These are phyloP conservation scores for Caradrina kadenii DNA, from an alignment of 2,888 invertebrate species.

Conservation along the genomic window DNA sequence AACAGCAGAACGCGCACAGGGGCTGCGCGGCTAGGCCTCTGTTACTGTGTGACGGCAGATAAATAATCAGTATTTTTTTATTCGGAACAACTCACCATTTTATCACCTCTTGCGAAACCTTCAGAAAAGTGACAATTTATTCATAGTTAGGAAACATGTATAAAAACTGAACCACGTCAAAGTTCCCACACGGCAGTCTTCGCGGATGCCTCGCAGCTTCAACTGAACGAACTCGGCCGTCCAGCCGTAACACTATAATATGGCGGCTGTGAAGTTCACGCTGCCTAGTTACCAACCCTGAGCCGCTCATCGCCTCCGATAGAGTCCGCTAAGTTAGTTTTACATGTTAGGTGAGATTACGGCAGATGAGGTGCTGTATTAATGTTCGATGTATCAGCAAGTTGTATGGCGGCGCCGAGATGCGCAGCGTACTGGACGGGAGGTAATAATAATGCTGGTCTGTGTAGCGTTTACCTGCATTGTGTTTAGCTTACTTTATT, in stretches of 20 bases:
- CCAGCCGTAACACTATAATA: conserved; percentile 31
- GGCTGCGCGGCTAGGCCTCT: too few relatives aligned
- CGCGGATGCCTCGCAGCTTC: neutral
- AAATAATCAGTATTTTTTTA: too few relatives aligned
- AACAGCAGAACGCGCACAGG: too few relatives aligned
- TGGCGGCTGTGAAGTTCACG: conserved; percentile 43
- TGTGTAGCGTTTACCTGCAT: neutral
- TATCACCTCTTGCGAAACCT: too few relatives aligned
- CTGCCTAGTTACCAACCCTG: conserved; percentile 21
- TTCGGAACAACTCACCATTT: too few relatives aligned
- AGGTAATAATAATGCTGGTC: too few relatives aligned
- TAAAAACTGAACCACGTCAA: conserved; percentile 23
- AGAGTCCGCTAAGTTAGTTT: conserved; percentile 14
- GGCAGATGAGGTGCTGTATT: conserved; percentile 13
- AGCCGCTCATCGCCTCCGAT: conserved; percentile 10
- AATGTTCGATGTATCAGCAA: conserved; percentile 29
- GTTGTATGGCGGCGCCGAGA: neutral
- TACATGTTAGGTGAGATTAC: conserved; percentile 24
- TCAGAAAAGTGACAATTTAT: too few relatives aligned
- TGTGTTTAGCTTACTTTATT: neutral
- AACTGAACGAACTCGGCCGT: conserved; percentile 1
- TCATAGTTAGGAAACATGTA: neutral
- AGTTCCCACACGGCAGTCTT: conserved; percentile 17
- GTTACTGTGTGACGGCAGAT: too few relatives aligned
- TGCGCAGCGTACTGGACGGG: too few relatives aligned